Percentiles rank a stretch among this genome's conserved stretches.
Evolutionary conservation across 2,113 vertebrate genomes (phyloP).

Genomic region (Casuarius casuarius): DNA sequence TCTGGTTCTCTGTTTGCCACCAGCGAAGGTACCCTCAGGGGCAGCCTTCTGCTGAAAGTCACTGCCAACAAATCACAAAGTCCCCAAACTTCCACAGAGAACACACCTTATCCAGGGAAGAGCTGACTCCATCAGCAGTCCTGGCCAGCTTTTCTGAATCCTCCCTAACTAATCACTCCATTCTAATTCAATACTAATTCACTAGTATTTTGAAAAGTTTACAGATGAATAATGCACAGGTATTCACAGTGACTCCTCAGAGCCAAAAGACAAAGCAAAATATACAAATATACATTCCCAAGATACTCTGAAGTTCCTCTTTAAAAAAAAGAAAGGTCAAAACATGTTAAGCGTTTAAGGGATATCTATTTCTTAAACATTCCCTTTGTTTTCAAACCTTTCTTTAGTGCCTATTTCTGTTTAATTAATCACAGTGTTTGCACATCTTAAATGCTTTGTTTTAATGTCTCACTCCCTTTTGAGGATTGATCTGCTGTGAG

Average conservation of each 20-base stretch:
- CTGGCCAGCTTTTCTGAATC: neutral
- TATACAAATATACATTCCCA: neutral
- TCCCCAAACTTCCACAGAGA: neutral
- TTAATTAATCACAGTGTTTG: neutral
- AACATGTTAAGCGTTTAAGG: neutral
- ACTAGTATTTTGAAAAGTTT: neutral
- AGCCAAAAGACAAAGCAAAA: neutral
- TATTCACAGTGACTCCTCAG: neutral
- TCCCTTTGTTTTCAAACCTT: neutral
- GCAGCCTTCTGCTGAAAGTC: neutral
- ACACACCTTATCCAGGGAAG: neutral
- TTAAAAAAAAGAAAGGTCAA: neutral
- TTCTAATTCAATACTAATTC: neutral
- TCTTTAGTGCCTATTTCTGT: neutral
- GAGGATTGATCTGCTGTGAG: neutral
- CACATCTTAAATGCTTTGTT: neutral
- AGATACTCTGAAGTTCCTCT: neutral
- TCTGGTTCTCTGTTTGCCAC: neutral
- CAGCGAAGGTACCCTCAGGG: neutral
- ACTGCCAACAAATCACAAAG: neutral
- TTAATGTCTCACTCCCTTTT: neutral
- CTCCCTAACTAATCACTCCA: neutral
- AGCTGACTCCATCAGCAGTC: neutral
- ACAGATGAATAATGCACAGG: neutral
- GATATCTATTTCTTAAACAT: neutral